phyloP scores from a whole-genome alignment of 2,113 vertebrate genomes.

The Phainopepla nitens region DNA sequence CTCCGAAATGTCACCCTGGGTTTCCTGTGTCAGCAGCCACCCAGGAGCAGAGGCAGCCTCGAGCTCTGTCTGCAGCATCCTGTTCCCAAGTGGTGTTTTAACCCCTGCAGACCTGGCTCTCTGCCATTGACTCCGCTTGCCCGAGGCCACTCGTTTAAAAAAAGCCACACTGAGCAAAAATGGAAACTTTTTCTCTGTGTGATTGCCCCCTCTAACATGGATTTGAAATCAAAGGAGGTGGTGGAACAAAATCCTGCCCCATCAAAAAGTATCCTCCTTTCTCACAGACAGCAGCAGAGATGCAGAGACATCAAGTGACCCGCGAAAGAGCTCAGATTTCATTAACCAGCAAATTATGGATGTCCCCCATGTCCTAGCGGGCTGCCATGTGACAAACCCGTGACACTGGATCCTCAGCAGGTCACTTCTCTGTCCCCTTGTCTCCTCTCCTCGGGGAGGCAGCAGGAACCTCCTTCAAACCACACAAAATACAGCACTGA shows the following conservation, averaged over 20 bases:
- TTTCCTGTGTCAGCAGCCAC: constrained; percentile 44
- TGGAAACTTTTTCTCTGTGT: background rate
- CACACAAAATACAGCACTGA: background rate
- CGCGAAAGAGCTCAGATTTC: background rate
- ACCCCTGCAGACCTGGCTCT: background rate
- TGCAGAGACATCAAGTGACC: background rate
- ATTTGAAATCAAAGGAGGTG: background rate
- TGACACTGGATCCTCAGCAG: background rate
- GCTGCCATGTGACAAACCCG: background rate
- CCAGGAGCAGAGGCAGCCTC: constrained; percentile 7
- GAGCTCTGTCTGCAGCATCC: constrained; percentile 14
- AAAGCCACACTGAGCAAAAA: background rate
- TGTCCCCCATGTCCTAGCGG: background rate
- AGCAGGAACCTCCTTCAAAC: background rate
- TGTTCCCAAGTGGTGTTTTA: background rate
- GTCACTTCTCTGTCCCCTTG: background rate
- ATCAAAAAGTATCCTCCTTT: background rate
- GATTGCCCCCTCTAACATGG: accelerated
- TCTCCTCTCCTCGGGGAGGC: background rate
- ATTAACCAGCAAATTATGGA: background rate
- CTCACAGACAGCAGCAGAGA: background rate
- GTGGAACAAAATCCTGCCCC: background rate
- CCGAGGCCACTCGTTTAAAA: background rate
- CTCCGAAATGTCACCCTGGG: background rate
- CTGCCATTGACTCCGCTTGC: background rate